Base-by-base conservation (phyloP, 2,888 invertebrate genomes). In the Hydroisotoma schaefferi region DNA sequence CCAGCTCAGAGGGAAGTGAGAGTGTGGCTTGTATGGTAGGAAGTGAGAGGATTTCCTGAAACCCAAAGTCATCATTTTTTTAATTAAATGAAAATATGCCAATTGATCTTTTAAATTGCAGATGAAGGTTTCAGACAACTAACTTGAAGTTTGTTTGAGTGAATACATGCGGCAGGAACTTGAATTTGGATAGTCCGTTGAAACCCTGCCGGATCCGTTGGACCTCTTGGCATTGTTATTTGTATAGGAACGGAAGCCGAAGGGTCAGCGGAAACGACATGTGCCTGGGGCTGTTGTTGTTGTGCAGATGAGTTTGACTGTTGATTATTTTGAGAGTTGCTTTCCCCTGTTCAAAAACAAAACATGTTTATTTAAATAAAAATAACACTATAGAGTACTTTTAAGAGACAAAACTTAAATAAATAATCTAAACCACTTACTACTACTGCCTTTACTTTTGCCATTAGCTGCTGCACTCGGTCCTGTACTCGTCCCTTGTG, bases 21-120 rank as follows among this genome's bases (percentile, higher is more conserved):
- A 93, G 88, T 33, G 93, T 90, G 5, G 93, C 91, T 73, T 90
- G 87, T 68, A 93, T 91, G 53, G 93, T 86, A 54, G 92, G 89
- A 38, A 90, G 90, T 38, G 91, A 90, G 65, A 92, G 80, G 56
- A 91, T 83, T 82, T 57, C 81, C 83, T 79, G 65, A 53, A 74
- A 71, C n/a, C n/a, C 56, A 56, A 52, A 22, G 22, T 18, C 29
- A 55, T 55, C 22, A 38, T 47, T 25, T 52, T 33, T 46, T 46
- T 46, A 22, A 33, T 2, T 46, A 38, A 25, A 12, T n/a, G 28
- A 8, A 49, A 40, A n/a, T n/a, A n/a, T 8, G 37, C 10, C 15
- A 33, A 33, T 12, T 33, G 10, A 33, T 33, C 37, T 33, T 33
- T 33, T 33, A n/a, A n/a, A n/a, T n/a, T n/a, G n/a, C n/a, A n/a